These are phyloP conservation scores for Chelmon rostratus DNA, from an alignment of 2,797 vertebrate genomes.

Conservation along the genomic window DNA sequence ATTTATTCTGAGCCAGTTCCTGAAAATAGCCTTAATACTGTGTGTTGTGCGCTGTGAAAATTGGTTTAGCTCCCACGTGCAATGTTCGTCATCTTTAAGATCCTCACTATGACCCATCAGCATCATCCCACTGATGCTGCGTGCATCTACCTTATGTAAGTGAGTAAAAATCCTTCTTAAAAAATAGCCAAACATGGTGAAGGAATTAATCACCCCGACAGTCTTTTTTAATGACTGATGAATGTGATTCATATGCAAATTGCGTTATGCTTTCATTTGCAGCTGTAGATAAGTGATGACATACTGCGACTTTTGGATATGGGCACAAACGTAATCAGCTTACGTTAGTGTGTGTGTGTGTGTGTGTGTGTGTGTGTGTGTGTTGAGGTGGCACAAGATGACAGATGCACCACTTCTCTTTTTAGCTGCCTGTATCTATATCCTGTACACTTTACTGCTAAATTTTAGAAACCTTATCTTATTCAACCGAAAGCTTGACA, in stretches of 20 bases:
- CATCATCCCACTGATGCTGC: slow-evolving; percentile 44
- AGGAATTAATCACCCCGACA: slow-evolving; percentile 33
- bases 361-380: slow-evolving; percentile 22
- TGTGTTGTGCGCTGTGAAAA: slow-evolving; percentile 30
- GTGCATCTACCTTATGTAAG: slow-evolving; percentile 57
- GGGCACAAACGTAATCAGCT: slow-evolving; percentile 56
- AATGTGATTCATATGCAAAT: slow-evolving; percentile 60
- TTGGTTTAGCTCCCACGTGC: slow-evolving; percentile 57
- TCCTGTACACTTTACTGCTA: slow-evolving; percentile 32
- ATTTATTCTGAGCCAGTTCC: slow-evolving; percentile 28
- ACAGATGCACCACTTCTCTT: slow-evolving; percentile 58
- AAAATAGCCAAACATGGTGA: slow-evolving; percentile 27
- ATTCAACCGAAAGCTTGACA: slow-evolving; percentile 40
- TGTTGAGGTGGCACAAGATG: slow-evolving; percentile 50
- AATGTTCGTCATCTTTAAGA: slow-evolving; percentile 61
- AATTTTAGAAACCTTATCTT: slow-evolving; percentile 35
- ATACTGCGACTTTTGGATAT: slow-evolving; percentile 52
- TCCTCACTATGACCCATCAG: slow-evolving; percentile 46
- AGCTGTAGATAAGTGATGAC: slow-evolving; percentile 58
- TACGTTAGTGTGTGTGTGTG: slow-evolving; percentile 17
- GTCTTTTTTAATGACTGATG: slow-evolving; percentile 20
- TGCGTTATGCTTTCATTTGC: slow-evolving; percentile 44
- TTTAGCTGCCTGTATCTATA: slow-evolving; percentile 41
- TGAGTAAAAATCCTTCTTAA: slow-evolving; percentile 36
- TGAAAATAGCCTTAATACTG: slow-evolving; percentile 45